Evolutionary conservation across 37 sponge, comb jelly and placozoan species (phyloP).

Genomic region (Haliclona indistincta): DNA sequence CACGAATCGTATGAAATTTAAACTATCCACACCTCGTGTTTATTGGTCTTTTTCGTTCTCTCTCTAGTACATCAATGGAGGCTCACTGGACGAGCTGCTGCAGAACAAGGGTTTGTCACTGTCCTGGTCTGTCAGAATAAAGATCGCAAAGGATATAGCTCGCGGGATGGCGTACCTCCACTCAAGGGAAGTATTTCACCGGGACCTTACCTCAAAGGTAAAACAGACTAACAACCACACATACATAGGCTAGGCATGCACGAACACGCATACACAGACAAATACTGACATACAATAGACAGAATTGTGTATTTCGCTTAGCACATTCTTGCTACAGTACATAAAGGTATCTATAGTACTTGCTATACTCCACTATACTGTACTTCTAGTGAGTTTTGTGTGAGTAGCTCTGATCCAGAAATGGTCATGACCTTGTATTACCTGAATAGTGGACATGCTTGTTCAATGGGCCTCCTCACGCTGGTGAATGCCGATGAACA

Average conservation of each 20-base stretch:
- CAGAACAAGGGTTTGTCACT: conserved; percentile 24
- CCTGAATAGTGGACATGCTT: too few relatives aligned
- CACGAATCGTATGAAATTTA: too few relatives aligned
- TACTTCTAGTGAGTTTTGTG: neutral
- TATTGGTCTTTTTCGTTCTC: conserved; percentile 13
- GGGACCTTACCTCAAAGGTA: conserved; percentile 87
- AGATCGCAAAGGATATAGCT: conserved; percentile 78
- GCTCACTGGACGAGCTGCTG: conserved; percentile 78
- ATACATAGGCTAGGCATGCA: neutral
- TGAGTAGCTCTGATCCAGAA: neutral
- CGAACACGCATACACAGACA: conserved; percentile 1
- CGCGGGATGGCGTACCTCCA: conserved; percentile 89
- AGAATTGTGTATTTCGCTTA: too few relatives aligned
- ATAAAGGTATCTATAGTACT: too few relatives aligned
- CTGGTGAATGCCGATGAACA: too few relatives aligned
- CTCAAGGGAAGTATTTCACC: conserved; percentile 74
- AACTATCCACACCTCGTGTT: too few relatives aligned
- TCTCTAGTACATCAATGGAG: conserved; percentile 87
- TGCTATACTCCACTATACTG: neutral
- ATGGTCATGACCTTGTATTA: neutral
- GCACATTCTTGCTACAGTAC: too few relatives aligned
- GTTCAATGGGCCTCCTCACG: too few relatives aligned
- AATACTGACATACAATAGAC: conserved; percentile 1
- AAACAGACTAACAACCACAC: neutral
- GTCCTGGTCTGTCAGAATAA: conserved; percentile 66